phyloP scores from a whole-genome alignment of 2,113 vertebrate genomes.

The Myanophis thanlyinensis region DNA sequence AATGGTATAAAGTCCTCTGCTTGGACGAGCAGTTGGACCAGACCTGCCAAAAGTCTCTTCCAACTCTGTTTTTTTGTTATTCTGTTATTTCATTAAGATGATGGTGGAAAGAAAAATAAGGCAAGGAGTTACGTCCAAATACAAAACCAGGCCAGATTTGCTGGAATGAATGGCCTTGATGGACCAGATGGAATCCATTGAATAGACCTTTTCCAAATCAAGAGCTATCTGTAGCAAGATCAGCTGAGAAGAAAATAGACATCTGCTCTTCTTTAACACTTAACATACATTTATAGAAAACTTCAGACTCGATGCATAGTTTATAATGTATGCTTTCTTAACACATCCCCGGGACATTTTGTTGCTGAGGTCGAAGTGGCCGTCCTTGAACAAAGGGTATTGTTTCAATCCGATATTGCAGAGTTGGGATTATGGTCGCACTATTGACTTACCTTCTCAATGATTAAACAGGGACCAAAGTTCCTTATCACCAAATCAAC shows the following conservation, averaged over 20 bases:
- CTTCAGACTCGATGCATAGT: neutral
- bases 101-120: too few species aligned
- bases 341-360: neutral
- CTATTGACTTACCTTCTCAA: neutral
- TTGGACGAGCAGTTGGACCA: too few species aligned
- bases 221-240: neutral
- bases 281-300: neutral
- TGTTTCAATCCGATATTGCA: neutral
- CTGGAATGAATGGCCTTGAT: too few species aligned
- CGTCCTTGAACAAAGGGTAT: neutral
- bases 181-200: too few species aligned
- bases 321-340: neutral
- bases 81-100: too few species aligned
- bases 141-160: too few species aligned
- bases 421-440: neutral
- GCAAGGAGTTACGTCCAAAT: neutral
- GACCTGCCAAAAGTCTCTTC: too few species aligned
- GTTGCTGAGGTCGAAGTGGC: neutral
- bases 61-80: too few species aligned
- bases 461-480: neutral
- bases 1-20: too few species aligned
- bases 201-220: too few species aligned
- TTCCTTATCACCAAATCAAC: neutral
- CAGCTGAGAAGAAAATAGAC: neutral
- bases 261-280: neutral